Conservation (phyloP, 1,140 invertebrate species). For the Probaryconus sp. region DNA sequence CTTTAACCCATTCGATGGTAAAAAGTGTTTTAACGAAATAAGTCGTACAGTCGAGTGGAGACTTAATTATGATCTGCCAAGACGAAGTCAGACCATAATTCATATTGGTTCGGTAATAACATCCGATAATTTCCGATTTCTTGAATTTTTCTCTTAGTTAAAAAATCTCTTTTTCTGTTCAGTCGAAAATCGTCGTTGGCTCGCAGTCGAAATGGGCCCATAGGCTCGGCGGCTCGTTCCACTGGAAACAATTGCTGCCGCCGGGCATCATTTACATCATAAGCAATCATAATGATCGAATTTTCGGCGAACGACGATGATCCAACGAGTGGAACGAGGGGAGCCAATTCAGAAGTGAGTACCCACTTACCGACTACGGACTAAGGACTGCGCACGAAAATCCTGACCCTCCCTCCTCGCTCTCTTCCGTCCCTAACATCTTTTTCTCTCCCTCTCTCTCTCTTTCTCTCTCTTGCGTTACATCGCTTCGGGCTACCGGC, state of each 20-base stretch:
- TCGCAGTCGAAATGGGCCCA: constrained; percentile 19
- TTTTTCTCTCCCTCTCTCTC: constrained; percentile 17
- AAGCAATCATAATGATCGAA: constrained; percentile 79
- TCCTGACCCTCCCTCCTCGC: constrained; percentile 35
- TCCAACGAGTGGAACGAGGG: constrained; percentile 75
- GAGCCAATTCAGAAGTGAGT: constrained; percentile 77
- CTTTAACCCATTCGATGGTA: too few species aligned
- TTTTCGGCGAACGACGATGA: constrained; percentile 78
- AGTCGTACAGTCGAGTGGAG: too few species aligned
- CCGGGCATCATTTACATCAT: constrained; percentile 79
- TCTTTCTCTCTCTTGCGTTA: constrained; percentile 25
- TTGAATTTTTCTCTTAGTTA: constrained; percentile 33
- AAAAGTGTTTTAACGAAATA: too few species aligned
- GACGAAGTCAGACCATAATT: constrained; percentile 11
- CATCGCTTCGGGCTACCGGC: constrained; percentile 56
- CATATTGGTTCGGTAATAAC: constrained; percentile 14
- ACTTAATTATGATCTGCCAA: constrained; percentile 17
- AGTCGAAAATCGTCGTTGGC: constrained; percentile 37
- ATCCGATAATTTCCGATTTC: constrained; percentile 28
- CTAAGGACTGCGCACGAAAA: constrained; percentile 45
- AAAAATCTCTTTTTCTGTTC: constrained; percentile 39
- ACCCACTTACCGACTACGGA: constrained; percentile 70
- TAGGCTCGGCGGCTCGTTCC: constrained; percentile 65
- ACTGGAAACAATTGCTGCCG: constrained; percentile 77
- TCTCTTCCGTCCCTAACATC: constrained; percentile 19